Evolutionary conservation across 2,888 invertebrate genomes (phyloP).

Genomic region (Shargacucullia verbasci): DNA sequence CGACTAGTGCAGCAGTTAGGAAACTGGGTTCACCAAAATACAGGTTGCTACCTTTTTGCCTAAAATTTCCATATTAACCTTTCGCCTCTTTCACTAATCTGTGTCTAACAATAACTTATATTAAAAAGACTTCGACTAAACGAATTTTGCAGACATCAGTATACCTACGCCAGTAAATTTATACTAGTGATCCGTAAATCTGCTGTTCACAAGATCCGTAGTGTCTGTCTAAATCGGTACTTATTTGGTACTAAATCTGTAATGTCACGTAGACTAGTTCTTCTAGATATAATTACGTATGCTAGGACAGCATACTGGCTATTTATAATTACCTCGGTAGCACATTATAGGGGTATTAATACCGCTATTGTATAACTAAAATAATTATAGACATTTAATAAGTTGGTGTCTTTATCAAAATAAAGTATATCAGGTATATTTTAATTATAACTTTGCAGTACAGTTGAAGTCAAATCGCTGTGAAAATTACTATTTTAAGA

Average conservation of each 20-base stretch:
- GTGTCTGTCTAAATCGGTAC: slow-evolving; percentile 40
- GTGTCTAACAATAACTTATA: slow-evolving; percentile 7
- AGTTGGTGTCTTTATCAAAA: slow-evolving; percentile 38
- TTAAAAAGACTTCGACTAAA: slow-evolving; percentile 14
- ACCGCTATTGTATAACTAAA: slow-evolving; percentile 25
- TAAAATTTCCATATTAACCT: slow-evolving; percentile 7
- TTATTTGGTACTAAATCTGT: slow-evolving; percentile 51
- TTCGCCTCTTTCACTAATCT: slow-evolving; percentile 8
- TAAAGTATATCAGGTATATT: slow-evolving; percentile 25
- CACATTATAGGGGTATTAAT: slow-evolving; percentile 30
- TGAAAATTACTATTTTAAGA: slow-evolving; percentile 22
- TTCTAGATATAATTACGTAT: slow-evolving; percentile 49
- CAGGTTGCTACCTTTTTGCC: too few species aligned
- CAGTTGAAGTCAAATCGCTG: slow-evolving; percentile 25
- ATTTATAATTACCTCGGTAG: slow-evolving; percentile 46
- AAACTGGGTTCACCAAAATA: too few species aligned
- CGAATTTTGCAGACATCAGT: slow-evolving; percentile 9
- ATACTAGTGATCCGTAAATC: too few species aligned
- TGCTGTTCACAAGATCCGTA: slow-evolving; percentile 13
- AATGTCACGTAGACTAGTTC: slow-evolving; percentile 53
- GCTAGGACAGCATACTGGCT: slow-evolving; percentile 37
- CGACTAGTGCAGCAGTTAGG: too few species aligned
- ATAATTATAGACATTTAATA: slow-evolving; percentile 28
- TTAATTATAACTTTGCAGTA: slow-evolving; percentile 25
- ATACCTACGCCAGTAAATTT: not conserved